Percentiles rank a stretch among this genome's conserved stretches.
Conservation (phyloP, 2,797 vertebrate genomes). For the Vespertilio murinus region DNA sequence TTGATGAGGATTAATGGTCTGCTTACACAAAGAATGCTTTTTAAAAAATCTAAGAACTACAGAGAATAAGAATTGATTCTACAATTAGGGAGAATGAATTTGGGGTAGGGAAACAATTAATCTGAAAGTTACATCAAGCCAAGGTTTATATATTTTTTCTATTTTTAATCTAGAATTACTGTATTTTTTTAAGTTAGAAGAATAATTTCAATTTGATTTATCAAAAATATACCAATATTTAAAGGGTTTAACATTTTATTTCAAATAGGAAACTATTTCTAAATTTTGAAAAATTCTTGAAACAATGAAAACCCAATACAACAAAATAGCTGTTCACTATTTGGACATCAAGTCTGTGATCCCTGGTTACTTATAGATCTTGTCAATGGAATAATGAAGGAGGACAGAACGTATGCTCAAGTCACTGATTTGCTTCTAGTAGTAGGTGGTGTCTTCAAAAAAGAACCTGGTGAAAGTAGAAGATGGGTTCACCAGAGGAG, state of each 20-base stretch:
- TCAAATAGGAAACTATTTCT: slow-evolving; percentile 40
- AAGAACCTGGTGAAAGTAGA: neutral
- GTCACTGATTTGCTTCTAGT: neutral
- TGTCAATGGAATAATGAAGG: neutral
- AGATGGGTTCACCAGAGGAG: neutral
- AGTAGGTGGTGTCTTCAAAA: neutral
- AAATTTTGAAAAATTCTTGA: slow-evolving; percentile 14
- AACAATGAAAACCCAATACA: neutral
- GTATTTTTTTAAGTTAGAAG: slow-evolving; percentile 9
- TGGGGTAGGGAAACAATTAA: neutral
- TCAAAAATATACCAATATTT: neutral
- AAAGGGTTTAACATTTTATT: slow-evolving; percentile 45
- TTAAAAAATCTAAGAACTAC: neutral
- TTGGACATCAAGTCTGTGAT: neutral
- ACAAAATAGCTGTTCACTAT: neutral
- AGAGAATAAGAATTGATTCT: neutral
- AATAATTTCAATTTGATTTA: slow-evolving; percentile 30
- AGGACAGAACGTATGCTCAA: neutral
- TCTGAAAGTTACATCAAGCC: neutral
- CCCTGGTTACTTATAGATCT: neutral
- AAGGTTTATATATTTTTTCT: neutral
- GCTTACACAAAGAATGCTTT: neutral
- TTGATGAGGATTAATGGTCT: slow-evolving; percentile 31
- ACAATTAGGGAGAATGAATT: neutral
- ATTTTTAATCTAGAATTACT: neutral